These are phyloP conservation scores for Turritopsis rubra DNA, from an alignment of 30 jellyfish, hydroid and myxozoan genomes.

Conservation along the genomic window DNA sequence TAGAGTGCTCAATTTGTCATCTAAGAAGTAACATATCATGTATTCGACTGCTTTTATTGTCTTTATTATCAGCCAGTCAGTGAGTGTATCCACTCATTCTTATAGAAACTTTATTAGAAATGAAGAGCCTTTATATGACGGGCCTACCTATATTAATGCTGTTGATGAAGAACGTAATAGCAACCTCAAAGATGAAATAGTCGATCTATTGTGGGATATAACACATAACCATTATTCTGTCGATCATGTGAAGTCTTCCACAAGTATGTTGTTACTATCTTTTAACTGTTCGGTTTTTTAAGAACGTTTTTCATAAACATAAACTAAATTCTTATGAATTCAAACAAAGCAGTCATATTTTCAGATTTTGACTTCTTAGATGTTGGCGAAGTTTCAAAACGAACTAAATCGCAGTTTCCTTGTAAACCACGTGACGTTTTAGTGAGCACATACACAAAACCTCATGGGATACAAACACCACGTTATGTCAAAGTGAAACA, in stretches of 20 bases:
- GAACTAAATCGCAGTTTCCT: neutral
- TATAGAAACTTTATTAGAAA: neutral
- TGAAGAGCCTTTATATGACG: neutral
- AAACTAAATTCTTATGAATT: no score
- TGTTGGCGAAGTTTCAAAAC: neutral
- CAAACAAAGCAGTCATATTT: neutral
- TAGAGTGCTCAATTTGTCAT: no score
- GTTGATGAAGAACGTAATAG: neutral
- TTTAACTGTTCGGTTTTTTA: no score
- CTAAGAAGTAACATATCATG: neutral
- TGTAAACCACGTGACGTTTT: neutral
- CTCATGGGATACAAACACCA: constrained; percentile 11
- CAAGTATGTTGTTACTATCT: neutral
- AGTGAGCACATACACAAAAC: constrained; percentile 10
- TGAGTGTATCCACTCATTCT: neutral
- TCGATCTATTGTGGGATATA: neutral
- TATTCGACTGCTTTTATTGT: neutral
- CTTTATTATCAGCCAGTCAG: neutral
- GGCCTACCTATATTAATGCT: neutral
- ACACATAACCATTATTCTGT: neutral
- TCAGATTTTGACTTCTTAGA: neutral
- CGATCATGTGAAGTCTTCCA: neutral
- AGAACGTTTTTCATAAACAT: neutral
- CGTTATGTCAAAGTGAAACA: neutral
- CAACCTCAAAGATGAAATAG: neutral